phyloP scores from a whole-genome alignment of 1,140 invertebrate species.

The Lordiphosa mommai region DNA sequence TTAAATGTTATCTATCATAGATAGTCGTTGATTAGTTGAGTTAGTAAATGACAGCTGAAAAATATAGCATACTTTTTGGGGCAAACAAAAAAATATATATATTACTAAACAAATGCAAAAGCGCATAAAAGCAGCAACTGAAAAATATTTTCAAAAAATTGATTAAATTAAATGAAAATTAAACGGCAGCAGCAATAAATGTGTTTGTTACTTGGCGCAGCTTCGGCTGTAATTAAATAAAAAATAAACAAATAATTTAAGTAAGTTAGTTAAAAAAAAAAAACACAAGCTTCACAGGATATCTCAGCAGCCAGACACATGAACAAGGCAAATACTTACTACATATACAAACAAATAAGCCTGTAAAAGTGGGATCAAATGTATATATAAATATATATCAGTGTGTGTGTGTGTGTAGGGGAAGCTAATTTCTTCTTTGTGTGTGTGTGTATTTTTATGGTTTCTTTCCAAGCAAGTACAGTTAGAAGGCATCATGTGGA shows the following conservation, averaged over 20 bases:
- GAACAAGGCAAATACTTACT: slow-evolving; percentile 71
- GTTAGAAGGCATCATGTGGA: slow-evolving; percentile 27
- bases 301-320: slow-evolving; percentile 20
- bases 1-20: slow-evolving; percentile 41
- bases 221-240: slow-evolving; percentile 57
- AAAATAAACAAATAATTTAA: slow-evolving; percentile 43
- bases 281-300: not conserved
- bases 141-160: slow-evolving; percentile 27
- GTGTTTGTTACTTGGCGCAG: slow-evolving; percentile 59
- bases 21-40: slow-evolving; percentile 7
- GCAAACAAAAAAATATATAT: slow-evolving; percentile 27
- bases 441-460: slow-evolving; percentile 19
- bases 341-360: slow-evolving; percentile 72
- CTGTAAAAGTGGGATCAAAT: slow-evolving; percentile 64
- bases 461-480: slow-evolving; percentile 38
- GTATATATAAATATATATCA: slow-evolving; percentile 45
- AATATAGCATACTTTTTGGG: slow-evolving; percentile 42
- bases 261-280: slow-evolving; percentile 38
- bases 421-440: slow-evolving; percentile 30
- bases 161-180: slow-evolving; percentile 23
- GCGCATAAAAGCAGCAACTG: slow-evolving; percentile 41
- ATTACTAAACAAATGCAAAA: slow-evolving; percentile 12
- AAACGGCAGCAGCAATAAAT: slow-evolving; percentile 41
- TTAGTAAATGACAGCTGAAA: slow-evolving; percentile 18
- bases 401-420: not conserved